phyloP scores from a whole-genome alignment of 2,797 vertebrate genomes.

The Arctocebus calabarensis region DNA sequence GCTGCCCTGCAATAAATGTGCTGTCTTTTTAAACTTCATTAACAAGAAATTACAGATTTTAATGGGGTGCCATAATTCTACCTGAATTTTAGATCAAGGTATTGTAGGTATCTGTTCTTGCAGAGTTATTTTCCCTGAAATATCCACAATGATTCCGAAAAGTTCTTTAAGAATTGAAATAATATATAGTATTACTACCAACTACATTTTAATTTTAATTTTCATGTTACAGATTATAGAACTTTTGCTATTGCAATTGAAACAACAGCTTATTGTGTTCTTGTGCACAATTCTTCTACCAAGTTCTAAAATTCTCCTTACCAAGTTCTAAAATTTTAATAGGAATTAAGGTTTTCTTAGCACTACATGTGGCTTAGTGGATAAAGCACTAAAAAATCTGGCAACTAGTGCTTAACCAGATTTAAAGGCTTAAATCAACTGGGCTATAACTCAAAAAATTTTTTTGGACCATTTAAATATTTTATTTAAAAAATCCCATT shows the following conservation, averaged over 20 bases:
- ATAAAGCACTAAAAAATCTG: not conserved
- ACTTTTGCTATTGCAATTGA: not conserved
- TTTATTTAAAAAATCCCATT: slow-evolving; percentile 26
- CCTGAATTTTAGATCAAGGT: slow-evolving; percentile 59
- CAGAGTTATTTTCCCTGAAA: slow-evolving; percentile 40
- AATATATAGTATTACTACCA: not conserved
- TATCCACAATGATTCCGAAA: not conserved
- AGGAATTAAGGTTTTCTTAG: slow-evolving; percentile 30
- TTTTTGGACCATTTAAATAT: slow-evolving; percentile 10
- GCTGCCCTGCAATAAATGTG: slow-evolving; percentile 27
- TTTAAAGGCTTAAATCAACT: not conserved
- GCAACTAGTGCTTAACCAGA: not conserved
- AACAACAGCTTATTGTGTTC: slow-evolving; percentile 25
- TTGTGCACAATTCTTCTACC: not conserved
- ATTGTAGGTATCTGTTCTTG: slow-evolving; percentile 38
- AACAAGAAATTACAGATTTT: slow-evolving; percentile 69
- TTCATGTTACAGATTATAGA: slow-evolving; percentile 7
- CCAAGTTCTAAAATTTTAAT: slow-evolving; percentile 33
- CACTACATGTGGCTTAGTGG: not conserved
- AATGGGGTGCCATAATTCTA: slow-evolving; percentile 61
- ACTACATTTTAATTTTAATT: slow-evolving; percentile 43
- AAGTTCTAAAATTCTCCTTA: slow-evolving; percentile 20
- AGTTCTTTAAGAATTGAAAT: not conserved
- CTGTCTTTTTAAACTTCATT: slow-evolving; percentile 71
- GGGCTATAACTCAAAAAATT: not conserved